Evolutionary conservation across 2,888 invertebrate species (phyloP), one percentile per base, ranked within the genome.

Genomic region (Ectemnius lituratus): DNA sequence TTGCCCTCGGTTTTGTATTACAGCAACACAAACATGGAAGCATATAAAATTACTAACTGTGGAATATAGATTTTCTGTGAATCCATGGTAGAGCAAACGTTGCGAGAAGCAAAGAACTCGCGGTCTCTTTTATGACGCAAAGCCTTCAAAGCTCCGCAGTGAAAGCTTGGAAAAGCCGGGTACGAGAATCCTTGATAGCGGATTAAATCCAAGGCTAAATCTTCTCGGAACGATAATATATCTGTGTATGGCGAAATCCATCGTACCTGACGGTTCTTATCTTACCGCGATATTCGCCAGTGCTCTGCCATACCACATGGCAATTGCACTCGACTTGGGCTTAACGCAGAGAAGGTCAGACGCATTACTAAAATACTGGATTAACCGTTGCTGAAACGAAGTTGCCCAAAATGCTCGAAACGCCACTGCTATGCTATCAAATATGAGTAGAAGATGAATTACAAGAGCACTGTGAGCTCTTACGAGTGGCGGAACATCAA

Each of bases 311-410:
- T 23, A 23, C 23, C 3, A 23, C 23, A 23, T 23, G 66, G 66
- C 70, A 61, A 52, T 49, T 49, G 27, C 67, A 67, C 61, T 46
- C 67, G 70, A 45, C 65, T 79, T 70, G 75, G 72, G 82, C 85
- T 86, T 86, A 85, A 76, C 78, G 73, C 79, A 70, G 66, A 66
- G 77, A 76, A 78, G 79, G 76, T 80, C 74, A 62, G 80, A 63
- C 85, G 84, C 85, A 82, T 86, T 86, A 85, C 79, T 70, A 79
- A 76, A 82, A 82, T 83, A 80, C 78, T 71, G 73, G 75, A 76
- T 76, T 82, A 72, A 72, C 72, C 75, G 68, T 59, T 66, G 57
- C 64, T 62, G 69, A 66, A 62, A 60, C 61, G 63, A 47, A 65
- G 76, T 2, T 23, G 2, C 23, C 23, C 62, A 76, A 68, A 76